Percentiles rank a stretch among this genome's conserved stretches.
These are phyloP conservation scores for Apoda limacodes DNA, from an alignment of 2,888 invertebrate genomes.

Conservation along the genomic window DNA sequence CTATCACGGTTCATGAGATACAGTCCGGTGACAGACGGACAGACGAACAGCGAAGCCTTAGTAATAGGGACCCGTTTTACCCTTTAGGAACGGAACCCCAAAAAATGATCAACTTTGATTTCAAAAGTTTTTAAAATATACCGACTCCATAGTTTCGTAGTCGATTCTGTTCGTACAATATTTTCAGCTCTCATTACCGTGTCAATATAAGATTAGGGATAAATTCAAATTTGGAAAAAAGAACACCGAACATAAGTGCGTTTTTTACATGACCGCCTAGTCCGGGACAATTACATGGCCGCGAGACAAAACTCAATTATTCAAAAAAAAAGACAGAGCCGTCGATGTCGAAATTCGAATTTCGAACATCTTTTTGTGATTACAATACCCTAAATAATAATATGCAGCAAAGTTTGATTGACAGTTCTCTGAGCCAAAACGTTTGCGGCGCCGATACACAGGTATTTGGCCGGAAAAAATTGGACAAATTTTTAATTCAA, in stretches of 20 bases:
- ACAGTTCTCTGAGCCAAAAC: conserved; percentile 37
- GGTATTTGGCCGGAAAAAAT: conserved; percentile 30
- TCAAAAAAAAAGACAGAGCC: conserved; percentile 26
- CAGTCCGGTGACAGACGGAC: no score
- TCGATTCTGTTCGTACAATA: conserved; percentile 45
- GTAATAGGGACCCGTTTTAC: no score
- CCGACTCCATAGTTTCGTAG: conserved; percentile 29
- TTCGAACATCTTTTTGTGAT: conserved; percentile 28
- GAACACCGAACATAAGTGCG: conserved; percentile 35
- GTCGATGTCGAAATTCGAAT: conserved; percentile 37
- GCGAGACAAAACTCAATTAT: conserved; percentile 46
- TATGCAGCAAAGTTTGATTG: conserved; percentile 53
- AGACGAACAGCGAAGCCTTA: no score
- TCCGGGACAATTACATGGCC: conserved; percentile 46
- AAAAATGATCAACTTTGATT: no score
- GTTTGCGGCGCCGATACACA: conserved; percentile 30
- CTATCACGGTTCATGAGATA: no score
- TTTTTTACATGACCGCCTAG: conserved; percentile 46
- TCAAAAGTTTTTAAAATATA: no score
- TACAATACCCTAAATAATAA: conserved; percentile 51
- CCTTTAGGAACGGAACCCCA: no score
- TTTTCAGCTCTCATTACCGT: conserved; percentile 62
- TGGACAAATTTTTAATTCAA: conserved; percentile 29
- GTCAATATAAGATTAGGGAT: conserved; percentile 70
- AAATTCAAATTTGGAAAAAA: conserved; percentile 54